Base-by-base conservation (phyloP, 2,113 vertebrate species). In the Aix galericulata region DNA sequence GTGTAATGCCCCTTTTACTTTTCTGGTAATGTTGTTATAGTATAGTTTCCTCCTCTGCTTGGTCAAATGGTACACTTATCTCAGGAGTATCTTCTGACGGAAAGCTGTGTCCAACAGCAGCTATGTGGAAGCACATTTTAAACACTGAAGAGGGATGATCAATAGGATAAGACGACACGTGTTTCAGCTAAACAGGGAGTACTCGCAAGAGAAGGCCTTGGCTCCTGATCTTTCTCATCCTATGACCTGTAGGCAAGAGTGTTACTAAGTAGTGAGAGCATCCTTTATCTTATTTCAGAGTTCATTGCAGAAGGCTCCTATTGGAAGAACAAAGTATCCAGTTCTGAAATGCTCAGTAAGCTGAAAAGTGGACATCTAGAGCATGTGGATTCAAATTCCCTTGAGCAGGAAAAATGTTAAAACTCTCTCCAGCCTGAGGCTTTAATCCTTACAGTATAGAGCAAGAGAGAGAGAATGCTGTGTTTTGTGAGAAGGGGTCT, bases 1-100 rank as follows among this genome's bases (percentile, higher is more conserved):
- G 73, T 32, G 53, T 86, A 89, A 86, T 86, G 77, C 3, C 15
- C 38, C 48, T 94, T 88, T 94, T 78, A 91, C 80, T 95, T 93
- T 83, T 81, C 88, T 78, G 76, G 91, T 94, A 88, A 86, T 56
- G 62, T 40, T 40, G 38, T 90, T 81, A 67, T 55, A 22, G 40
- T 67, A 34, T 52, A 67, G 64, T 95, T 94, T 90, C 52, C 55
- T 83, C 69, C 68, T 67, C 80, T 86, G 59, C 86, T 58, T 71
- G 46, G 90, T 40, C 26, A 27, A 26, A 63, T 38, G 40, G 26
- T 40, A 25, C 44, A 68, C 59, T 94, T 94, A 95, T 77, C 83
- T 96, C 76, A 83, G 52, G n/a, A 60, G 42, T 52, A 92, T 7
- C 1, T 78, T 94, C 91, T 93, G 82, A 93, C 2, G 8, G 58